Evolutionary conservation across 2,797 vertebrate species (phyloP), one percentile per base, ranked within the genome.

Genomic region (Coracias cyanogaster): DNA sequence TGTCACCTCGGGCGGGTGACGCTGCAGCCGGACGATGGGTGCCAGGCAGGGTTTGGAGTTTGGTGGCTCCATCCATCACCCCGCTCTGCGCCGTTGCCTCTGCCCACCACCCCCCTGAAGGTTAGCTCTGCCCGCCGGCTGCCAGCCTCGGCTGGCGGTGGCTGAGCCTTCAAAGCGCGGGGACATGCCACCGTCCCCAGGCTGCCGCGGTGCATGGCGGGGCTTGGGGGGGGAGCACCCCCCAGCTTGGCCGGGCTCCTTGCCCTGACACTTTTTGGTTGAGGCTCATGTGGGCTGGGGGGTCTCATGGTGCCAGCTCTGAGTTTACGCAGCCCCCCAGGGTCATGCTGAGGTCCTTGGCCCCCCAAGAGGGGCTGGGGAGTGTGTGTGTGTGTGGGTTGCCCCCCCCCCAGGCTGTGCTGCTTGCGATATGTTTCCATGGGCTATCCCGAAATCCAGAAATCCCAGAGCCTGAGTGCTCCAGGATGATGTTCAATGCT

Each of bases 111-210:
- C 58, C 55, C 65, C 48, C 51, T 19, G 52, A 84, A 91, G 94
- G 95, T 94, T 65, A 67, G 72, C 88, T 39, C 58, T 96, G 94
- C 95, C 96, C 54, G 52, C 58, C 49, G 90, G 94, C 90, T 91
- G 91, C 87, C 83, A 62, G 57, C 37, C 70, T 51, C 49, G 31
- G 21, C 20, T 33, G 89, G 72, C 4, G 25, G 93, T 9, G 46
- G 86, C 91, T 46, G 79, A 91, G 96, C 87, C 93, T 95, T 81
- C 85, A 55, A 22, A 93, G 89, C 26, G 12, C 8, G 58, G 91
- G 96, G 91, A 92, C 92, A 64, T 10, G 61, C 29, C 2, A 13
- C 29, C 4, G 15, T 93, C 73, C 93, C 78, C 69, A 10, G 84
- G 87, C 89, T 77, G 83, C 77, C 64, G 80, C 49, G 55, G 41